A percentile compares a stretch with the other conserved stretches of the same genome.
Evolutionary conservation across 35 echinoderm and acorn worm genomes (phyloP).

Genomic region (Apostichopus japonicus): DNA sequence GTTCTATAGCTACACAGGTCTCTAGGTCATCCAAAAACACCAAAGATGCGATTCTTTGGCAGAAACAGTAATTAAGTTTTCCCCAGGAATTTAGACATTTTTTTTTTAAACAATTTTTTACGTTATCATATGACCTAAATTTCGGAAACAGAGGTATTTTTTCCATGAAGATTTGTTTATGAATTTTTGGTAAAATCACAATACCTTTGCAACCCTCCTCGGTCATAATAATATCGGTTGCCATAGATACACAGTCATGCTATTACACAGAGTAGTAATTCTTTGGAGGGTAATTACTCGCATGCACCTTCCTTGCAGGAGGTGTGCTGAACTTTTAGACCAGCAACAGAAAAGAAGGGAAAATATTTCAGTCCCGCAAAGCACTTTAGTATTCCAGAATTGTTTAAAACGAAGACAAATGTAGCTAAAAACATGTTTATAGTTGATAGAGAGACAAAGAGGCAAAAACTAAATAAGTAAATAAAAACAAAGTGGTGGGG

Average conservation of each 20-base stretch:
- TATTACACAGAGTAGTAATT: conserved; percentile 6
- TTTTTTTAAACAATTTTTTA: background rate
- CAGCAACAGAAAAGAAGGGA: background rate
- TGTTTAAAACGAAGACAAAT: background rate
- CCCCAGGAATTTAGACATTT: background rate
- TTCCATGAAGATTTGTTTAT: conserved; percentile 20
- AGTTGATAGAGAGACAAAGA: background rate
- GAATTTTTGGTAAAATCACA: conserved; percentile 37
- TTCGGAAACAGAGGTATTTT: conserved; percentile 10
- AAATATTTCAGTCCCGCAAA: conserved; percentile 37
- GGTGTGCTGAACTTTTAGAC: conserved; percentile 33
- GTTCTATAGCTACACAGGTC: background rate
- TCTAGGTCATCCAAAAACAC: background rate
- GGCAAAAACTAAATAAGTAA: background rate
- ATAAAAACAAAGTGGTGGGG: no score
- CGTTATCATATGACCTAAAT: conserved; percentile 37
- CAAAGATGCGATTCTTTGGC: background rate
- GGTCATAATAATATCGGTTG: conserved; percentile 48
- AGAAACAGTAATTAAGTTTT: conserved; percentile 6
- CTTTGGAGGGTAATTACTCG: conserved; percentile 34
- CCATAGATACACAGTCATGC: conserved; percentile 41
- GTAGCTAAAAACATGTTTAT: background rate
- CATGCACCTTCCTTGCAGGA: conserved; percentile 47
- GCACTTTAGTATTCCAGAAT: conserved; percentile 28
- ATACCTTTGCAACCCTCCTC: conserved; percentile 28